Evolutionary conservation across 1,140 invertebrate species (phyloP).

Genomic region (Spodoptera litura): DNA sequence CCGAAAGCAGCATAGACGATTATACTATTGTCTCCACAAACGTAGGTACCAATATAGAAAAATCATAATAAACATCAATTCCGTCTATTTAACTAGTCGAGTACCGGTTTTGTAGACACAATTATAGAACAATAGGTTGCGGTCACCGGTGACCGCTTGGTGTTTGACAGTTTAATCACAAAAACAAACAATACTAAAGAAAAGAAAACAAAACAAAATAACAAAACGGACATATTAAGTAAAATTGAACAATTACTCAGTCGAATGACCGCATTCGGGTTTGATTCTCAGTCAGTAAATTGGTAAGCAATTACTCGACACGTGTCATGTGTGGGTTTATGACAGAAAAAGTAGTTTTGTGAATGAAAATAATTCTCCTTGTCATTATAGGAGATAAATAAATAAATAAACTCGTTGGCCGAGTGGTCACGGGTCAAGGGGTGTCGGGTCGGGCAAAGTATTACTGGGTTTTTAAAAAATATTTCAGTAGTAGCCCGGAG

Average conservation of each 20-base stretch:
- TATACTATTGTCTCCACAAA: no score
- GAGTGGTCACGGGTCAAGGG: no score
- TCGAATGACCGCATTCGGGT: slow-evolving; percentile 4
- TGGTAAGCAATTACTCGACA: slow-evolving; percentile 16
- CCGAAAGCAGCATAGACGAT: no score
- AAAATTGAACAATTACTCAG: slow-evolving; percentile 4
- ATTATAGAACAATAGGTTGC: no score
- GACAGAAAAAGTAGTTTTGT: not conserved
- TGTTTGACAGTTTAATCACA: not conserved
- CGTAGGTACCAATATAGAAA: no score
- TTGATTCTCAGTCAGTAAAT: slow-evolving; percentile 13
- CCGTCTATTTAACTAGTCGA: no score
- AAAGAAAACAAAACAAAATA: not conserved
- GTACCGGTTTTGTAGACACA: no score
- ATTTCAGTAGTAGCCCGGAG: no score
- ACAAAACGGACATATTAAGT: not conserved
- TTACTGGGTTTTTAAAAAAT: no score
- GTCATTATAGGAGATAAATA: not conserved
- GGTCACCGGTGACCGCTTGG: no score
- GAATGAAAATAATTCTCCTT: slow-evolving; percentile 5
- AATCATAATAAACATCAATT: no score
- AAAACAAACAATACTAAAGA: not conserved
- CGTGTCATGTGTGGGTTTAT: not conserved
- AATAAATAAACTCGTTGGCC: not conserved
- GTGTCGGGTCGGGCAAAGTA: no score